Percentiles rank a stretch among this genome's conserved stretches.
Evolutionary conservation across 2,797 vertebrate species (phyloP).

Genomic region (Enteromius treurensis): DNA sequence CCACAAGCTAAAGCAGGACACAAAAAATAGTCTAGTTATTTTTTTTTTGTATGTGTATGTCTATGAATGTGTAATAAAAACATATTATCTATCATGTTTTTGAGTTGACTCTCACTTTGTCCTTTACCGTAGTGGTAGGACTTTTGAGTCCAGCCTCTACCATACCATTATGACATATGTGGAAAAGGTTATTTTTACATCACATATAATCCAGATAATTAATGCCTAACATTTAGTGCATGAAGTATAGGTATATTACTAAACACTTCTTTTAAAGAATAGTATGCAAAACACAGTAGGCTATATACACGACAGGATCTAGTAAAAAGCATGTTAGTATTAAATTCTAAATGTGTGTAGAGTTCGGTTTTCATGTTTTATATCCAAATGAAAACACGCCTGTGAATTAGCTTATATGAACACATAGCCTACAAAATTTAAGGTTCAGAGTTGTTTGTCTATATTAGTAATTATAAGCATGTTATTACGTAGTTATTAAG

Average conservation of each 20-base stretch:
- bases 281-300: too few relatives aligned
- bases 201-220: neutral
- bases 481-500: neutral
- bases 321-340: neutral
- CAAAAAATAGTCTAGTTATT: constrained; percentile 71
- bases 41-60: constrained; percentile 21
- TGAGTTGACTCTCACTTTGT: constrained; percentile 12
- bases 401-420: neutral
- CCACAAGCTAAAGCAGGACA: constrained; percentile 70
- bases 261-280: neutral
- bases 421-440: neutral
- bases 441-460: neutral
- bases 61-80: constrained; percentile 46
- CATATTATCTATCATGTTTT: neutral
- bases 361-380: neutral
- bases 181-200: neutral
- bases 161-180: neutral
- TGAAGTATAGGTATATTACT: neutral
- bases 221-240: neutral
- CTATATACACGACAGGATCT: neutral
- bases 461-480: too few relatives aligned
- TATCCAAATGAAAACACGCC: neutral
- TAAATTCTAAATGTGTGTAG: neutral
- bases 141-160: too few relatives aligned
- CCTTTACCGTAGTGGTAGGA: neutral